Evolutionary conservation across 2,113 vertebrate species (phyloP), one percentile per base, ranked within the genome.

Genomic region (Megaceryle maxima): DNA sequence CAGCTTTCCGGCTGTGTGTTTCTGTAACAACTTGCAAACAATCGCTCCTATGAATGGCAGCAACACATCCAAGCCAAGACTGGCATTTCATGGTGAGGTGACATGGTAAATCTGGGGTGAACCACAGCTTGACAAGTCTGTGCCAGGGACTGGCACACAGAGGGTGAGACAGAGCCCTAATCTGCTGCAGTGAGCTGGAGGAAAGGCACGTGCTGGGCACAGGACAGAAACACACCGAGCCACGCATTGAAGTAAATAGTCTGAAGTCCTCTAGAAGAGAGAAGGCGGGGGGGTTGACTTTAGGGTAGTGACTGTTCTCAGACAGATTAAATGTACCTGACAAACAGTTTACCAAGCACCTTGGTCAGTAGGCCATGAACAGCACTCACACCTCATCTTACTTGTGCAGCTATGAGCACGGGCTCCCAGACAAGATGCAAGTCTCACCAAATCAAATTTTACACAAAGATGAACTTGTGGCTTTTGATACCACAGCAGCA

Each of bases 351-450:
- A 17, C 33, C 16, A 17, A 21, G 16, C 35, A 37, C 8, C 39
- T 11, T 4, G 13, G 11, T 24, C 88, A 41, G 28, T 2, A 35
- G 25, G 16, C 17, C n/a, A 29, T 3, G 0, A 62, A 7, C 74
- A 13, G 72, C 57, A 25, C 25, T 20, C 6, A 1, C 37, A 33
- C 20, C 26, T 33, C 6, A 0, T 41, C 56, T 50, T 20, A 35
- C 48, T 5, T 4, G 4, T 10, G 9, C 1, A 15, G 69, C 55
- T 56, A n/a, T 0, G 0, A 66, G 17, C 44, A 43, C 14, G 1
- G 9, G 8, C 33, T 50, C 18, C 24, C 22, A 31, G 46, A 16
- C 53, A 64, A 20, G 5, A 41, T 3, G 1, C 24, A 15, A 37
- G 43, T 24, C 20, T 63, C 35, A 10, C 29, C 35, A 64, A 28